Evolutionary conservation across 2,797 vertebrate genomes (phyloP).

Genomic region (Oryzias sinensis): DNA sequence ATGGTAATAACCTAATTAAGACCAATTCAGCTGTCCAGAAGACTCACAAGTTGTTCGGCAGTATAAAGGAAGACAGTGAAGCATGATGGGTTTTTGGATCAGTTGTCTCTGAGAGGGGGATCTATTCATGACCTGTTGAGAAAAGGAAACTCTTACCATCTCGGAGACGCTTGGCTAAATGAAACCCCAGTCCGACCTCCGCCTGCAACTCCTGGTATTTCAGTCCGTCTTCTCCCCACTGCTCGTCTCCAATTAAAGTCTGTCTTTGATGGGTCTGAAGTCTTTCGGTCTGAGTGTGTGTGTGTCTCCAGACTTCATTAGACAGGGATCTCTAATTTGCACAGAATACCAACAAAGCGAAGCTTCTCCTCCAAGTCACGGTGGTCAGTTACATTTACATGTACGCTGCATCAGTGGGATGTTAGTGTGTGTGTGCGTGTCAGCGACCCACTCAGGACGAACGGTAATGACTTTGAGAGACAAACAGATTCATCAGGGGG

Average conservation of each 20-base stretch:
- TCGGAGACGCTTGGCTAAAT: neutral
- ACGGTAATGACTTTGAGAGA: conserved; percentile 31
- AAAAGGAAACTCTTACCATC: neutral
- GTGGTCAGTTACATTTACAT: conserved; percentile 15
- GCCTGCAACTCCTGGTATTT: neutral
- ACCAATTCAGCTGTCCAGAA: no score
- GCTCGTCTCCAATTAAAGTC: conserved; percentile 34
- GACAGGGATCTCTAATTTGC: conserved; percentile 29
- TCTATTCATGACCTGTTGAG: neutral
- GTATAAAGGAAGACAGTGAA: no score
- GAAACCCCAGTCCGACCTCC: neutral
- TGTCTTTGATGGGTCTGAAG: conserved; percentile 12
- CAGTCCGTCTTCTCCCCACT: conserved; percentile 2
- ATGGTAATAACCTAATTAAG: no score
- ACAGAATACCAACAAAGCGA: conserved; percentile 11
- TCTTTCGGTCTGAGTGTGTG: conserved; percentile 3
- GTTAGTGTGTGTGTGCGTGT: conserved; percentile 8
- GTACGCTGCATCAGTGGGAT: conserved; percentile 1
- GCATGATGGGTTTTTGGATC: no score
- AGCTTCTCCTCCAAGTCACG: conserved; percentile 14
- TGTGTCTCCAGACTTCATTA: conserved; percentile 28
- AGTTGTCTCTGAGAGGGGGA: neutral
- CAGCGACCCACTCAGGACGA: conserved; percentile 7
- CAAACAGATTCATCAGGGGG: conserved; percentile 36
- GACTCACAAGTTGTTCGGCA: no score